Base-by-base conservation (phyloP, 2,888 invertebrate species). In the Sinotaia quadrata region DNA sequence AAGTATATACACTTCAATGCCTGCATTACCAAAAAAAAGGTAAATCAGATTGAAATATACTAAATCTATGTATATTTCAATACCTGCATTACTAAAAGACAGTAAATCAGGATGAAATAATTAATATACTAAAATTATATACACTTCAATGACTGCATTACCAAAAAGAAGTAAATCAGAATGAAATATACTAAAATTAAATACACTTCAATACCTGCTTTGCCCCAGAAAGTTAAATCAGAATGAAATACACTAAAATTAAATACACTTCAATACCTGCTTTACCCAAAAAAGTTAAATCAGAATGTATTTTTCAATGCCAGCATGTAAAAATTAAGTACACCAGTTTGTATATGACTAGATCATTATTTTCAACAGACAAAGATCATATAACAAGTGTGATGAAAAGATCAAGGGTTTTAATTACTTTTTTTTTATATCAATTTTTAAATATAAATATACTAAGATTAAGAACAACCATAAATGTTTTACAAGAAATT, bases 91-190 rank as follows among this genome's bases (percentile, higher is more conserved):
- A n/a, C n/a, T n/a, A n/a, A 12, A 33, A 58, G 24, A 31, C 10
- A 34, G 18, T 57, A 4, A 15, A 34, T 34, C 10, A 21, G 10
- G 36, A 24, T 21, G 24, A 60, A 21, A 2, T 8, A 2, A 12
- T 15, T 5, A 44, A 41, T 15, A 41, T 5, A 7, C 27, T 21
- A 60, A 24, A 41, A 21, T n/a, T 1, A 27, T 1, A 24, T 12
- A 36, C 7, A n/a, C 15, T 90, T 87, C 0, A 95, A 87, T 3
- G 91, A 88, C 74, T 87, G 69, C 24, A 77, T 68, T 27, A n/a
- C n/a, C n/a, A n/a, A n/a, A n/a, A n/a, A n/a, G n/a, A n/a, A n/a
- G n/a, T n/a, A n/a, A n/a, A 41, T 57, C 18, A 66, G 21, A 15
- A 7, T 27, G 5, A 41, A 66, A 21, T n/a, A 18, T 21, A 41